Base-by-base conservation (phyloP, 2,888 invertebrate species). In the Dinocampus coccinellae region DNA sequence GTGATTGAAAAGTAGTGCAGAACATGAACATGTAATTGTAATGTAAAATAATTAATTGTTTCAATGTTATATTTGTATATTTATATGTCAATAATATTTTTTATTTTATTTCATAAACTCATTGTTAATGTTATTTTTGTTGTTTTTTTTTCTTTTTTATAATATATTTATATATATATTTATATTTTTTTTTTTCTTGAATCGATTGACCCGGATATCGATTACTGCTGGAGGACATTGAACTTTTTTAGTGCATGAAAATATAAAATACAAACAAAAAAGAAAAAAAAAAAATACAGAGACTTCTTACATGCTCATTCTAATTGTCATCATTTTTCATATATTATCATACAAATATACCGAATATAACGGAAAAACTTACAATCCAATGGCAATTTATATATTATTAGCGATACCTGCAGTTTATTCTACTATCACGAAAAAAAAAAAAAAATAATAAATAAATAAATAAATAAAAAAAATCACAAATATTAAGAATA, bases 351-450 rank as follows among this genome's bases (percentile, higher is more conserved):
- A 16, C 16, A 47, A 16, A n/a, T 61, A 62, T 42, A 68, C 53
- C 60, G 61, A 68, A 60, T 58, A n/a, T 68, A 68, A 68, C 68
- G 68, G 52, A 68, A 33, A 52, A 47, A 61, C 61, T 61, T 61
- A 61, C 68, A 60, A n/a, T n/a, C n/a, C n/a, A n/a, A n/a, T n/a
- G n/a, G n/a, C n/a, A n/a, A n/a, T n/a, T n/a, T n/a, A n/a, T n/a
- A n/a, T n/a, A n/a, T n/a, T n/a, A n/a, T n/a, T n/a, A n/a, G n/a
- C 3, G 29, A 53, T 57, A 66, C 57, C 66, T 36, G 39, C 39
- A 34, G 33, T 66, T 66, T 66, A 47, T 63, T 66, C 39, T 36
- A 57, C 66, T 16, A 16, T 47, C 9, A 6, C 47, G 9, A 20
- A 20, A n/a, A 47, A 16, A 20, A 20, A 47, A 4, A 2, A 47